Conservation (phyloP, 2,797 vertebrate genomes). For the Stomatorhinus walkeri region DNA sequence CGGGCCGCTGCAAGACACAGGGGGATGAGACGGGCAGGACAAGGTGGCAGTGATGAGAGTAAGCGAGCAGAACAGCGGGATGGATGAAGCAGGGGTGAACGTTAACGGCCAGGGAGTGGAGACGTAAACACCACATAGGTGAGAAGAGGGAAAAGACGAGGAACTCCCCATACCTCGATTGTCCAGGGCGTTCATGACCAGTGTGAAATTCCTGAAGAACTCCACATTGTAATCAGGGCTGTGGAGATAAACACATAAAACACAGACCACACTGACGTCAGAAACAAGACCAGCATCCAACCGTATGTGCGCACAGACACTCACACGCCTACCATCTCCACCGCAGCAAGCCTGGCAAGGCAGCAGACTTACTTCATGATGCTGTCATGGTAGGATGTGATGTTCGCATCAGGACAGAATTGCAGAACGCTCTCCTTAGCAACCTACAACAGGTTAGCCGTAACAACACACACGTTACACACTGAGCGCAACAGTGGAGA, state of each 20-base stretch:
- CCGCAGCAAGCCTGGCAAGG: not conserved
- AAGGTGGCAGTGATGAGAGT: not conserved
- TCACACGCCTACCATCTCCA: not conserved
- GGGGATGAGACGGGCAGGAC: not conserved
- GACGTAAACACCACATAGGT: too few species aligned
- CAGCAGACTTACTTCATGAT: slow-evolving; percentile 82
- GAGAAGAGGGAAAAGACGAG: not conserved
- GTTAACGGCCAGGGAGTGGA: too few species aligned
- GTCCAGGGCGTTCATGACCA: slow-evolving; percentile 98
- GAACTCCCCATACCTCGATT: slow-evolving; percentile 74
- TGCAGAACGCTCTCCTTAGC: slow-evolving; percentile 92
- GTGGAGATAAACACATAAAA: slow-evolving; percentile 37
- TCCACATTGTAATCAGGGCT: slow-evolving; percentile 95
- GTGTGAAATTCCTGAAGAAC: slow-evolving; percentile 87
- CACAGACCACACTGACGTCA: not conserved
- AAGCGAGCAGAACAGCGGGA: not conserved
- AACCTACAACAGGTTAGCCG: slow-evolving; percentile 61
- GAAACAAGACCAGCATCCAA: not conserved
- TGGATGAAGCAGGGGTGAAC: not conserved
- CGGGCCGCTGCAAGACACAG: slow-evolving; percentile 69
- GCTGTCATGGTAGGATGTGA: slow-evolving; percentile 93
- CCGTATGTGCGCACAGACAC: not conserved
- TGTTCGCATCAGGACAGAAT: slow-evolving; percentile 88
- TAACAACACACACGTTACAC: not conserved
- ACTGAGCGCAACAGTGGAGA: not conserved